A percentile compares a stretch with the other conserved stretches of the same genome.
phyloP scores from a whole-genome alignment of 2,888 invertebrate genomes.

The Lasioglossum figueresi region DNA sequence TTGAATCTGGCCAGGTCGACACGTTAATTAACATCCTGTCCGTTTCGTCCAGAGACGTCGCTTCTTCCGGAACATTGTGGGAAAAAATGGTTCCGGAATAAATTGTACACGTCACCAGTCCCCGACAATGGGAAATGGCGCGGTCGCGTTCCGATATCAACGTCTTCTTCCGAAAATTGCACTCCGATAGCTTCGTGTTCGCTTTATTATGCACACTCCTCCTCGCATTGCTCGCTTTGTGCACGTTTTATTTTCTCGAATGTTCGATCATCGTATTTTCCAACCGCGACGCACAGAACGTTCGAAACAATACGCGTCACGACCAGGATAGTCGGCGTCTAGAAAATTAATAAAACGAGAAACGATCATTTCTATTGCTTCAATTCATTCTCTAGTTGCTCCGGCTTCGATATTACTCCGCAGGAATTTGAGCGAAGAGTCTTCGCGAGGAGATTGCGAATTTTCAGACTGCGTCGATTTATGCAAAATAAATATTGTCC shows the following conservation, averaged over 20 bases:
- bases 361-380: background rate
- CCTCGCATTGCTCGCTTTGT: background rate
- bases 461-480: too few species aligned
- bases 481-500: too few species aligned
- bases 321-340: background rate
- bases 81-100: background rate
- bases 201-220: background rate
- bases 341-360: background rate
- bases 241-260: background rate
- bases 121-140: background rate
- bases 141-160: background rate
- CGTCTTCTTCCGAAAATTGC: background rate
- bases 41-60: conserved; percentile 2
- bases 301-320: background rate
- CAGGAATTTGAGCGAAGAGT: too few species aligned
- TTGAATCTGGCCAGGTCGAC: conserved; percentile 40
- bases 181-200: background rate
- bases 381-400: background rate
- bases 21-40: conserved; percentile 50
- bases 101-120: background rate
- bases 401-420: too few species aligned
- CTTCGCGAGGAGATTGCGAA: too few species aligned
- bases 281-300: background rate
- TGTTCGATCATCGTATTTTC: background rate
- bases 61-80: background rate